Conservation (phyloP, 2,797 vertebrate genomes). For the Antennarius maculatus region DNA sequence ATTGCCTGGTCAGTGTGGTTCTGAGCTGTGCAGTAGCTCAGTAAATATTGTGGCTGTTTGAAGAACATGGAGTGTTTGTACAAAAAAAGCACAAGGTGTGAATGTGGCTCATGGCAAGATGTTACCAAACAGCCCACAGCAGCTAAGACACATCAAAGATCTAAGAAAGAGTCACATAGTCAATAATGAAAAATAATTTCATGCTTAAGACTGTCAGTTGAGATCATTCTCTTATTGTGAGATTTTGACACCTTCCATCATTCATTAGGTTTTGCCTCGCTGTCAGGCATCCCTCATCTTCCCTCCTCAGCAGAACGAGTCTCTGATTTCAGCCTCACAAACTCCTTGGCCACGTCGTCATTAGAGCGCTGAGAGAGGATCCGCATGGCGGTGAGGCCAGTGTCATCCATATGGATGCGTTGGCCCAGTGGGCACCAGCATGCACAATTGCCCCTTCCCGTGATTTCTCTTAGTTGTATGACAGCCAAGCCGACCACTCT, state of each 20-base stretch:
- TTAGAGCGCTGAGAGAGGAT: conserved; percentile 97
- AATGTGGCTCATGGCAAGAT: conserved; percentile 14
- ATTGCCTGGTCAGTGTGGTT: conserved; percentile 2
- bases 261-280: not conserved
- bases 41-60: conserved; percentile 14
- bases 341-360: conserved; percentile 97
- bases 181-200: conserved; percentile 1
- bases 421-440: conserved; percentile 94
- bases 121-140: conserved; percentile 40
- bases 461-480: conserved; percentile 90
- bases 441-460: conserved; percentile 90
- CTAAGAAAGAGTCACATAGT: conserved; percentile 24
- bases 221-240: not conserved
- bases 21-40: conserved; percentile 22
- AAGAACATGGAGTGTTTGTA: conserved; percentile 8
- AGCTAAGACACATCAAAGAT: conserved; percentile 46
- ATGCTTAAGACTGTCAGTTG: not conserved
- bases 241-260: not conserved
- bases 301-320: conserved; percentile 92
- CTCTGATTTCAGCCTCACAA: conserved; percentile 95
- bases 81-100: conserved; percentile 15
- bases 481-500: conserved; percentile 90
- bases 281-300: conserved; percentile 78
- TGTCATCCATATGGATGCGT: conserved; percentile 94
- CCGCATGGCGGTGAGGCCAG: conserved; percentile 92